phyloP scores from a whole-genome alignment of 53 echinoderm and acorn worm genomes.

The Paracentrotus lividus region DNA sequence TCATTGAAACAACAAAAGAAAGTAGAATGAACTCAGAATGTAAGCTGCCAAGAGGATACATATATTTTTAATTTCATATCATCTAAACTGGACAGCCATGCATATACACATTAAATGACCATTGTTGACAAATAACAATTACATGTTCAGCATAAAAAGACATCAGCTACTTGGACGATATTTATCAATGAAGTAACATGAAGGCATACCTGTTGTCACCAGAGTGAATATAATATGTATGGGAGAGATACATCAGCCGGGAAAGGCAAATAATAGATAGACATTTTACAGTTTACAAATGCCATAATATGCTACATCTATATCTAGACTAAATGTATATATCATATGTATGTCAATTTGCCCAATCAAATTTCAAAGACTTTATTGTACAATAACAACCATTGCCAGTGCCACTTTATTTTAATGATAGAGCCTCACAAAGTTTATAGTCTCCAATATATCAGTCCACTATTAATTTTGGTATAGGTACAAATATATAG shows the following conservation, averaged over 20 bases:
- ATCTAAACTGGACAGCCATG: neutral
- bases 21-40: neutral
- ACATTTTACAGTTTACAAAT: neutral
- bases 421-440: too few species aligned
- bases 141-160: neutral
- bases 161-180: neutral
- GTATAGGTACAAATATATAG: too few species aligned
- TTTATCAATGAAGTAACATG: neutral
- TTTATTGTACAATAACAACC: too few species aligned
- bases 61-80: slow-evolving; percentile 52
- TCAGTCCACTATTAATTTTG: too few species aligned
- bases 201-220: neutral
- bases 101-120: slow-evolving; percentile 21
- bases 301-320: neutral
- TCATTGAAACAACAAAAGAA: too few species aligned
- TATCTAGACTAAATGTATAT: neutral
- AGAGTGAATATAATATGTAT: neutral
- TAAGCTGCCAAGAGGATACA: slow-evolving; percentile 53
- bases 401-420: too few species aligned
- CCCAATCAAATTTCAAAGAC: too few species aligned
- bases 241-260: neutral
- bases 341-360: neutral
- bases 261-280: neutral
- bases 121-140: neutral
- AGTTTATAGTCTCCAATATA: too few species aligned